Evolutionary conservation across 2,797 vertebrate genomes (phyloP), one percentile per base, ranked within the genome.

Genomic region (Lagorchestes hirsutus): DNA sequence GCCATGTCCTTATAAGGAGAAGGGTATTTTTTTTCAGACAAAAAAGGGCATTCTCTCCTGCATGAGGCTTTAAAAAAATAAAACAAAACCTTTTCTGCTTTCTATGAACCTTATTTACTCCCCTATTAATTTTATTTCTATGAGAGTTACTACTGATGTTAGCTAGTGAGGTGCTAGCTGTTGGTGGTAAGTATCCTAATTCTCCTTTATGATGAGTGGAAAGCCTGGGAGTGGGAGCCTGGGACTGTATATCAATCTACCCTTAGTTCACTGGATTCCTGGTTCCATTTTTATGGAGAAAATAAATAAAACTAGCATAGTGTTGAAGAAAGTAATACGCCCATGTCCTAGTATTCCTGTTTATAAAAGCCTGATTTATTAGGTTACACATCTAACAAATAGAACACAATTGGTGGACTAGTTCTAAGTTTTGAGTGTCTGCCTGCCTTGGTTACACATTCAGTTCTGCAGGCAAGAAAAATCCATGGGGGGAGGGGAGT

Each of bases 131-230:
- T 87, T 50, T 50, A 27, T 87, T 87, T 87, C 74, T 87, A 46
- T 87, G 22, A 27, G 40, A 46, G 24, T 87, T 87, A 24, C 10
- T 50, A 50, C 74, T 27, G 9, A 87, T 27, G 4, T 27, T 46
- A 46, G 74, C n/a, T 46, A 46, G 8, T 40, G 40, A 46, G 22
- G 3, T 82, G 74, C 22, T 82, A 24, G 9, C 18, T 82, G 10
- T 87, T 87, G 74, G 18, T 87, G 10, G 9, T 18, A 12, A 31
- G 13, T 46, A 18, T 1, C 1, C 40, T 0, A 8, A 0, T 55
- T 90, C 91, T 74, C 55, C 52, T 94, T 82, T 50, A 46, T 59
- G 13, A 40, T 10, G 92, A 54, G 50, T 24, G 28, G 96, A 90
- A 67, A 91, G 52, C 40, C 54, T 12, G 55, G 58, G 10, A 1